Conservation (phyloP, 2,797 vertebrate genomes). For the Chloroceryle amazona region DNA sequence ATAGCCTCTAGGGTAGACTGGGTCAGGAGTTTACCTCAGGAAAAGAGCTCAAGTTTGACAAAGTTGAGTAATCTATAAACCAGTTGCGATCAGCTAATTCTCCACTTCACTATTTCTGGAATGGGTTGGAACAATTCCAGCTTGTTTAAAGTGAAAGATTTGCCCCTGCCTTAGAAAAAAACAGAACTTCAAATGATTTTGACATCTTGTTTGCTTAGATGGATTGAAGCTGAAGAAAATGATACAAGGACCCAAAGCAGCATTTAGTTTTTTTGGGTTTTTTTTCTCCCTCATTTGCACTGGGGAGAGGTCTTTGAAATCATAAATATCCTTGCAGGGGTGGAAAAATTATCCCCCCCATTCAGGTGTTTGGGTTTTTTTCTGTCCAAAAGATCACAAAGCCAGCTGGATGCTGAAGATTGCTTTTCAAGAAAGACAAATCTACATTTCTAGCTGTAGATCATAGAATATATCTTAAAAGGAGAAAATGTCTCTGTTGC, state of each 20-base stretch:
- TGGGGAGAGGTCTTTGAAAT: not conserved
- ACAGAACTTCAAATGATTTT: not conserved
- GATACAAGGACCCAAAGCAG: not conserved
- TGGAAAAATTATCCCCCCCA: not conserved
- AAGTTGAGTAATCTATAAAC: not conserved
- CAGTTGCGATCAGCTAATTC: not conserved
- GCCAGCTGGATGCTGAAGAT: slow-evolving; percentile 22
- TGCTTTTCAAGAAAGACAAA: slow-evolving; percentile 37
- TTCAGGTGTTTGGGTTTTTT: slow-evolving; percentile 15
- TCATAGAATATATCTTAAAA: not conserved
- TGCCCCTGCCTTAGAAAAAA: not conserved
- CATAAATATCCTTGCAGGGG: not conserved
- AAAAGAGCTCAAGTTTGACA: not conserved
- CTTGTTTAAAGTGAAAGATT: not conserved
- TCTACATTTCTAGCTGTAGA: not conserved
- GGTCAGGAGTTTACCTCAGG: not conserved
- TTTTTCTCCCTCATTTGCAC: not conserved
- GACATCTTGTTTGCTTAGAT: not conserved
- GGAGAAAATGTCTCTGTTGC: not conserved
- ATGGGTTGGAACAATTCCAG: not conserved
- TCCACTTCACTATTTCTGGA: not conserved
- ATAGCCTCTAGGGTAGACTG: not conserved
- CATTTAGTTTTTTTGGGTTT: not conserved
- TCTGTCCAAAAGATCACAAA: not conserved
- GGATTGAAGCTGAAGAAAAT: not conserved